Conservation (phyloP, 2,113 vertebrate species). For the Balaeniceps rex region DNA sequence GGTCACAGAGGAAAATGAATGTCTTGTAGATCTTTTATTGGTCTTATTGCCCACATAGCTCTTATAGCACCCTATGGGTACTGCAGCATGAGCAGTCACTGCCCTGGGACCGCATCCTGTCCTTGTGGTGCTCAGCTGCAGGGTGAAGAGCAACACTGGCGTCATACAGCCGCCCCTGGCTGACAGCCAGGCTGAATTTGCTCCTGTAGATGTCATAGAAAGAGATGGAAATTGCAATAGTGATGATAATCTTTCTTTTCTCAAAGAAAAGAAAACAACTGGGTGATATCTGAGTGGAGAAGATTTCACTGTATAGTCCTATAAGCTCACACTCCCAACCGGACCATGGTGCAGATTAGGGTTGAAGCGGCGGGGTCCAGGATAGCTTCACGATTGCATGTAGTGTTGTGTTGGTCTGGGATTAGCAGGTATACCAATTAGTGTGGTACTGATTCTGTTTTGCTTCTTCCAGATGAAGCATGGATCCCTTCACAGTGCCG, state of each 20-base stretch:
- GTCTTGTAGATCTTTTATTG: neutral
- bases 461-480: neutral
- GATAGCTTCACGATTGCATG: neutral
- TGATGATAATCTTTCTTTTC: neutral
- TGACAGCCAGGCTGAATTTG: neutral
- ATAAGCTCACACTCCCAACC: neutral
- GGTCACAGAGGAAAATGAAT: neutral
- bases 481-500: neutral
- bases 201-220: neutral
- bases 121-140: neutral
- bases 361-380: neutral
- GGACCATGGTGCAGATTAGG: neutral
- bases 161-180: neutral
- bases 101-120: neutral
- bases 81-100: neutral
- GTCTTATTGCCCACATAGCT: neutral
- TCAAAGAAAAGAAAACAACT: neutral
- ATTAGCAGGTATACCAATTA: neutral
- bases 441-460: neutral
- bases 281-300: neutral
- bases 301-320: neutral
- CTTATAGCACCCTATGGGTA: neutral
- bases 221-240: neutral
- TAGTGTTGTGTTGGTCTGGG: neutral
- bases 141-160: neutral